These are phyloP conservation scores for Pocillopora damicornis DNA, from an alignment of 64 coral and sea anemone genomes.

Conservation along the genomic window DNA sequence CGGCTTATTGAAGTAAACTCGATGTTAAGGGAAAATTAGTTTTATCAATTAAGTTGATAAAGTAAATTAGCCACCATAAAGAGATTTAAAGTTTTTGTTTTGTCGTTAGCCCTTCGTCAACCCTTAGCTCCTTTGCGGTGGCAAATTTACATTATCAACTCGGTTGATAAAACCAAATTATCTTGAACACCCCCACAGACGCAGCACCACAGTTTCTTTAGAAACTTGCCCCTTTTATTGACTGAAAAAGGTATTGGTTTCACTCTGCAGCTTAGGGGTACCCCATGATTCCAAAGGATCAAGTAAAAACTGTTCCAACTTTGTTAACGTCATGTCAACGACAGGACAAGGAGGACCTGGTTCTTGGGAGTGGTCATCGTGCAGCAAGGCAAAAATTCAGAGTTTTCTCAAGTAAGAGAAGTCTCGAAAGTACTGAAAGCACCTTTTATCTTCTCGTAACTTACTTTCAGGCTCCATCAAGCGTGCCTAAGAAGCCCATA, in stretches of 20 bases:
- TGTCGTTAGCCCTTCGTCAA: no score
- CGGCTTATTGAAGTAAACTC: no score
- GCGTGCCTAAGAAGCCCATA: no score
- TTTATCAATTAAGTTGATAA: no score
- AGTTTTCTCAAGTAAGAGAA: slow-evolving; percentile 40
- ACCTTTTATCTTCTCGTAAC: no score
- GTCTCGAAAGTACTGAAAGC: background rate
- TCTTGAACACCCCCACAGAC: no score
- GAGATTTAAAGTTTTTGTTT: no score
- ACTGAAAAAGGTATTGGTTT: background rate
- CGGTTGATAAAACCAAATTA: background rate
- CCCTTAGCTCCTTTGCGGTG: no score
- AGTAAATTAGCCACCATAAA: no score
- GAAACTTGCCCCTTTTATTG: background rate
- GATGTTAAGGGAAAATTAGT: background rate
- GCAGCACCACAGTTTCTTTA: no score
- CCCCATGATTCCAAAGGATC: slow-evolving; percentile 50
- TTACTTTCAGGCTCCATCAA: no score
- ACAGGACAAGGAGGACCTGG: slow-evolving; percentile 21
- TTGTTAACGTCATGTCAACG: slow-evolving; percentile 49
- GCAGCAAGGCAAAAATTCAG: slow-evolving; percentile 63
- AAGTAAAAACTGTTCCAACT: slow-evolving; percentile 30
- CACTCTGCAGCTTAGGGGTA: slow-evolving; percentile 47
- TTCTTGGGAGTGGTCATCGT: slow-evolving; percentile 64
- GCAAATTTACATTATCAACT: background rate